phyloP scores from a whole-genome alignment of 2,113 vertebrate species.

The Pelecanus crispus region DNA sequence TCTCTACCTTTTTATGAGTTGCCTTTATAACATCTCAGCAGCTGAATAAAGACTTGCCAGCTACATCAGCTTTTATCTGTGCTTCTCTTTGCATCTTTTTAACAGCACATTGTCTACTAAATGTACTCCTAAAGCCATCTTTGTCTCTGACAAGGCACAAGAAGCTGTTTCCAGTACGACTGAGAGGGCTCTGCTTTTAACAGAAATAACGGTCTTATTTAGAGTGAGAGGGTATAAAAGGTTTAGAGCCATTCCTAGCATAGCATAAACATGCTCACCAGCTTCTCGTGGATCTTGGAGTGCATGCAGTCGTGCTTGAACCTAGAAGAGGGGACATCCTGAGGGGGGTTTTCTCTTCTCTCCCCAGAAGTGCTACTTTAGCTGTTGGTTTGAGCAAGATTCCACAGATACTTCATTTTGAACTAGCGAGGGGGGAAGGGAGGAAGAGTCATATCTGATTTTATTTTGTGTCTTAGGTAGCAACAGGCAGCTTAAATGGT shows the following conservation, averaged over 20 bases:
- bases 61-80: background rate
- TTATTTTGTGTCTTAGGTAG: background rate
- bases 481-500: background rate
- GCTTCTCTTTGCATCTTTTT: background rate
- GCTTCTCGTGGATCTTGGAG: background rate
- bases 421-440: background rate
- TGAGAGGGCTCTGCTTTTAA: background rate
- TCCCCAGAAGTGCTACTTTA: background rate
- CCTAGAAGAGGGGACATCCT: fast-evolving
- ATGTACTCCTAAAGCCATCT: background rate
- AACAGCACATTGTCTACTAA: background rate
- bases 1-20: background rate
- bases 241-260: background rate
- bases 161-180: background rate
- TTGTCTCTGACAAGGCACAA: background rate
- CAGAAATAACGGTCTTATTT: background rate
- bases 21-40: background rate
- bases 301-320: background rate
- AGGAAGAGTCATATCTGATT: background rate
- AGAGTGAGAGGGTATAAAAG: background rate
- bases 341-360: background rate
- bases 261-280: background rate
- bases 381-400: background rate
- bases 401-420: background rate
- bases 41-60: background rate